phyloP scores from a whole-genome alignment of 2,888 invertebrate species.

The Bembecia ichneumoniformis region DNA sequence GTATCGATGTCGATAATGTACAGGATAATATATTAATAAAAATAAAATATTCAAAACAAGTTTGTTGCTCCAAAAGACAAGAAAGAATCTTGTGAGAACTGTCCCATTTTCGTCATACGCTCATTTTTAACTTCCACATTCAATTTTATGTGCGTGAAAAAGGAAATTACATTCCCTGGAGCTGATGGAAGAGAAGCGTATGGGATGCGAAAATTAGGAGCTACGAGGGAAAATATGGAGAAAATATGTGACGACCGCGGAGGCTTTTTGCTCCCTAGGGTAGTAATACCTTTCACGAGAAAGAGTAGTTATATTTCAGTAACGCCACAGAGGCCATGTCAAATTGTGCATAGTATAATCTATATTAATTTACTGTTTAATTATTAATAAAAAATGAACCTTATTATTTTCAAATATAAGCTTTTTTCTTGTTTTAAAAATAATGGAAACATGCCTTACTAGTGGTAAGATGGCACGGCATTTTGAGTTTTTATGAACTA shows the following conservation, averaged over 20 bases:
- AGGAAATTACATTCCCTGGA: conserved; percentile 24
- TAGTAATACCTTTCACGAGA: neutral
- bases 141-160: conserved; percentile 19
- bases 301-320: too few relatives aligned
- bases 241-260: conserved; percentile 11
- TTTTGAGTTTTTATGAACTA: too few relatives aligned
- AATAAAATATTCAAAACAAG: neutral
- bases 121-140: conserved; percentile 13
- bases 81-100: neutral
- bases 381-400: too few relatives aligned
- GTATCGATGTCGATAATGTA: too few relatives aligned
- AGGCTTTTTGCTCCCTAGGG: conserved; percentile 5
- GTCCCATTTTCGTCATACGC: conserved; percentile 12
- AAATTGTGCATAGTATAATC: too few relatives aligned
- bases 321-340: too few relatives aligned
- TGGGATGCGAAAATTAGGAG: conserved; percentile 16
- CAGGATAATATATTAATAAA: too few relatives aligned
- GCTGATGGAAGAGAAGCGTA: conserved; percentile 19
- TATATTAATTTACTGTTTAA: too few relatives aligned
- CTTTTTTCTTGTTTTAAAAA: too few relatives aligned
- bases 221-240: conserved; percentile 20
- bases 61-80: neutral
- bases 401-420: too few relatives aligned
- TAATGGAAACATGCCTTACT: too few relatives aligned
- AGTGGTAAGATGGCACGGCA: too few relatives aligned